Conservation (phyloP, 1,140 invertebrate genomes). For the Caenorhabditis brenneri region DNA sequence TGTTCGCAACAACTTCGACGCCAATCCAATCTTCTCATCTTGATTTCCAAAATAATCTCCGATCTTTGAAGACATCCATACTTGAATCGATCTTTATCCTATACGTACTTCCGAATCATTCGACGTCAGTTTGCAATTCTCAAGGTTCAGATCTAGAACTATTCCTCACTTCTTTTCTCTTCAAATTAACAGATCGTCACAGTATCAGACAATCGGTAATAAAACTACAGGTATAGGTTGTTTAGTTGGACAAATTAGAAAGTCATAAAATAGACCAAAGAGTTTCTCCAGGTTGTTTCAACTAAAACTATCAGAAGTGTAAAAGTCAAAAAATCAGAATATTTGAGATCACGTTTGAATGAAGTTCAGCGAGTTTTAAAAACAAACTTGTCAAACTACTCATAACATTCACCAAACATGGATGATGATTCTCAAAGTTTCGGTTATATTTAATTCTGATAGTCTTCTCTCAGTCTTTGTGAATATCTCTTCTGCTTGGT, state of each 20-base stretch:
- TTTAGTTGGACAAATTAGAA: not conserved
- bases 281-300: not conserved
- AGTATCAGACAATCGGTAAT: not conserved
- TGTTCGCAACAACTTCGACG: not conserved
- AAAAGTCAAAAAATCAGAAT: not conserved
- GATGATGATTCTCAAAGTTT: too few species aligned
- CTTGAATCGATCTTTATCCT: not conserved
- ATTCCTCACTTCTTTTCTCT: not conserved
- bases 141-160: not conserved
- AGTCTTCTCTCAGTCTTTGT: too few species aligned
- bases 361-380: too few species aligned
- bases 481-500: too few species aligned
- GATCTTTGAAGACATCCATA: not conserved
- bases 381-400: too few species aligned
- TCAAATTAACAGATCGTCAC: not conserved
- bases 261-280: not conserved
- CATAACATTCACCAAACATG: too few species aligned
- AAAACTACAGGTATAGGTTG: too few species aligned
- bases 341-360: not conserved
- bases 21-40: not conserved
- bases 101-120: not conserved
- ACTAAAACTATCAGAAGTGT: not conserved
- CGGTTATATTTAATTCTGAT: too few species aligned
- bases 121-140: not conserved
- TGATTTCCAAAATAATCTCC: not conserved